Evolutionary conservation across 1,140 invertebrate species (phyloP).

Genomic region (Limonius californicus): DNA sequence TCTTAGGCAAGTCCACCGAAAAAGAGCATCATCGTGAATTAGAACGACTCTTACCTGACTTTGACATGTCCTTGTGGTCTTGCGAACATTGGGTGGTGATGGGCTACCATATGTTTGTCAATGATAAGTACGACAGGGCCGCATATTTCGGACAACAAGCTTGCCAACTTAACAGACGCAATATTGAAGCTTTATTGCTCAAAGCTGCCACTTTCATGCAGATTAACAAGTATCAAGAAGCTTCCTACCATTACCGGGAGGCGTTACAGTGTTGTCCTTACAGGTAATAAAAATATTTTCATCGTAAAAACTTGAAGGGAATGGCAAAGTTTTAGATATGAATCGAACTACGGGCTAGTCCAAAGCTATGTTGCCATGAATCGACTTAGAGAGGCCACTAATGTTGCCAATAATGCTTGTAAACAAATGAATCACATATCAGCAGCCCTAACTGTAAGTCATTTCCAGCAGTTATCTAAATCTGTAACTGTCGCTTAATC

Average conservation of each 20-base stretch:
- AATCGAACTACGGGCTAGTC: slow-evolving; percentile 68
- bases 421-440: slow-evolving; percentile 64
- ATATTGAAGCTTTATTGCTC: slow-evolving; percentile 68
- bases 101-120: slow-evolving; percentile 40
- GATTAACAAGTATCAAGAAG: slow-evolving; percentile 68
- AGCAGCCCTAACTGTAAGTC: slow-evolving; percentile 17
- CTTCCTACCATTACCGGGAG: slow-evolving; percentile 67
- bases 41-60: slow-evolving; percentile 34
- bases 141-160: slow-evolving; percentile 49
- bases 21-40: slow-evolving; percentile 40
- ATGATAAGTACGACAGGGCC: slow-evolving; percentile 43
- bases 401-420: slow-evolving; percentile 63
- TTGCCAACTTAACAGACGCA: slow-evolving; percentile 41
- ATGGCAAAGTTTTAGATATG: slow-evolving; percentile 49
- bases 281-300: slow-evolving; percentile 12
- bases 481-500: too few species aligned
- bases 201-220: slow-evolving; percentile 69
- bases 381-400: slow-evolving; percentile 64
- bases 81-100: slow-evolving; percentile 43
- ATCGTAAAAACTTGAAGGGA: too few species aligned
- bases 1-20: slow-evolving; percentile 32
- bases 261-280: slow-evolving; percentile 59
- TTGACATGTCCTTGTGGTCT: slow-evolving; percentile 33
- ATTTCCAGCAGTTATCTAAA: too few species aligned
- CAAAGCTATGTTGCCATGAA: slow-evolving; percentile 67